Conservation (phyloP, 2,113 vertebrate species). For the Athene noctua region DNA sequence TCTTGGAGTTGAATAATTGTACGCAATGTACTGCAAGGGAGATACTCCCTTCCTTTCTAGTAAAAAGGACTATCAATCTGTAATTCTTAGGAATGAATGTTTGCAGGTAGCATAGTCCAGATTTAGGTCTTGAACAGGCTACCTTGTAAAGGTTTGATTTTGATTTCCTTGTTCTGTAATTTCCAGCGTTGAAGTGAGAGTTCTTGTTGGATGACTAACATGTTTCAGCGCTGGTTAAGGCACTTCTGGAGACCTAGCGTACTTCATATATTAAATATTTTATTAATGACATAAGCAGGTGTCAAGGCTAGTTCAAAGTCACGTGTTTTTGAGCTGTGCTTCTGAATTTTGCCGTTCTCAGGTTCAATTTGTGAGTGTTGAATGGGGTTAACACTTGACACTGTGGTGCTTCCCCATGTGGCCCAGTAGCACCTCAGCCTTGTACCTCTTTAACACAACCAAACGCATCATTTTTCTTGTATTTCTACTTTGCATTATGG, state of each 20-base stretch:
- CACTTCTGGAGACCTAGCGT: not conserved
- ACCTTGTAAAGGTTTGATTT: conserved; percentile 1
- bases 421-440: not conserved
- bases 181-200: conserved; percentile 1
- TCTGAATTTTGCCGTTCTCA: not conserved
- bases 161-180: conserved; percentile 34
- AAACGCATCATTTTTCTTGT: not conserved
- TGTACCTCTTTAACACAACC: not conserved
- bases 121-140: not conserved
- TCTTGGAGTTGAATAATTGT: not conserved
- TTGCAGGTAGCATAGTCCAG: not conserved
- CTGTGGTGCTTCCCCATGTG: not conserved
- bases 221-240: not conserved
- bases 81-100: not conserved
- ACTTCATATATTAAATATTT: conserved; percentile 39
- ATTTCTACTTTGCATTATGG: not conserved
- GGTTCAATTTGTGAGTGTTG: not conserved
- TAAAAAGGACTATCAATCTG: not conserved
- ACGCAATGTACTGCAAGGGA: not conserved
- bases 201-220: conserved; percentile 50
- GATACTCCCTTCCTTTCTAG: not conserved
- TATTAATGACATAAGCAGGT: conserved; percentile 35
- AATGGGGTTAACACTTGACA: not conserved
- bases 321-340: not conserved
- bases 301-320: conserved; percentile 21